Base-by-base conservation (phyloP, 2,113 vertebrate species). In the Ibidorhyncha struthersii region DNA sequence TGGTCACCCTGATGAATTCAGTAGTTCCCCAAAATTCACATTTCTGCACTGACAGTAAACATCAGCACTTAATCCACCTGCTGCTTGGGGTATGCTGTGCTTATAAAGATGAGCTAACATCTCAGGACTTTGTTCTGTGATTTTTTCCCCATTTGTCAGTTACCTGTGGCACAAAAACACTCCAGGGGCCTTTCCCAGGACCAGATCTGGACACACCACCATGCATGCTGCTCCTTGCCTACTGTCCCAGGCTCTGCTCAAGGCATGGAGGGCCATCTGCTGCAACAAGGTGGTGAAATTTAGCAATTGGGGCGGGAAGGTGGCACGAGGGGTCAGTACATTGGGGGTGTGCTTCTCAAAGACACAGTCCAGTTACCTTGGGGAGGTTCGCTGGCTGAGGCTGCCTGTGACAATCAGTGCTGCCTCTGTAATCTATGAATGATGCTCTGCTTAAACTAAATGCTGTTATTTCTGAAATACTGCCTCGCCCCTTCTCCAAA, bases 301-400 rank as follows among this genome's bases (percentile, higher is more conserved):
- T 32, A 47, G 23, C 12, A 61, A 0, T 2, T 41, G 27, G 10
- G 49, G 17, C 50, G 53, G 11, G 12, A 56, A 72, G 10, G 27
- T 15, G 86, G 86, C 30, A n/a, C 40, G 20, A 17, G 26, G 29
- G 49, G 9, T 55, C 47, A 32, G 41, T 13, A 18, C 16, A 13
- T 10, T 7, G 20, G 6, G 7, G 30, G 8, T 14, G 29, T 34
- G 20, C 27, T 82, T 81, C 77, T 63, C 38, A 45, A 49, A 78
- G 55, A n/a, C 11, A 29, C 10, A 32, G 18, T 19, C 8, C 6
- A 1, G 34, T 32, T 77, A 49, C 34, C 23, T 4, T 0, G 0
- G 34, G 36, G 17, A 49, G 4, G 10, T 65, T 73, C 4, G 3
- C 20, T 80, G 58, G 3, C n/a, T 79, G 56, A 79, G 34, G 21